Evolutionary conservation across 2,888 invertebrate species (phyloP).

Genomic region (Leptopterna dolabrata): DNA sequence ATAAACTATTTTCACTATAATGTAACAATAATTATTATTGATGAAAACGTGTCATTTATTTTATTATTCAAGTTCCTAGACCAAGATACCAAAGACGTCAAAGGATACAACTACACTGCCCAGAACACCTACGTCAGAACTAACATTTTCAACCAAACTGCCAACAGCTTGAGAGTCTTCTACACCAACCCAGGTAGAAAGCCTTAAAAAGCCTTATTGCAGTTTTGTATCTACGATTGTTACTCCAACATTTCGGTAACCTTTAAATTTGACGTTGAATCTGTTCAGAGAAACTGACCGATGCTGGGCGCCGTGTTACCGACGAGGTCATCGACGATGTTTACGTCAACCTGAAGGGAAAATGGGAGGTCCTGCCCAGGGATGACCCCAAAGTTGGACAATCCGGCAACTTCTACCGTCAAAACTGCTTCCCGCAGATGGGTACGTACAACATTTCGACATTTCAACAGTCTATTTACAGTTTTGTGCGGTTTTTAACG

Average conservation of each 20-base stretch:
- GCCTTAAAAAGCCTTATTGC: no score
- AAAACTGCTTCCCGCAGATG: constrained; percentile 60
- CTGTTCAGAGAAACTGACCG: constrained; percentile 50
- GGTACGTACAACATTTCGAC: constrained; percentile 6
- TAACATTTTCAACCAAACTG: constrained; percentile 45
- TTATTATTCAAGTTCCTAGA: constrained; percentile 13
- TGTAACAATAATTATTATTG: no score
- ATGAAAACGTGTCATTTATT: no score
- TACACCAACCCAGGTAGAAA: constrained; percentile 55
- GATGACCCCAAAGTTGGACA: constrained; percentile 54
- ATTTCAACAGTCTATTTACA: not conserved
- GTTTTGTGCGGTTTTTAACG: no score
- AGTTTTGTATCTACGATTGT: no score
- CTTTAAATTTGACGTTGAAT: no score
- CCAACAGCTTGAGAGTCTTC: constrained; percentile 43
- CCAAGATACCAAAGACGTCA: constrained; percentile 40
- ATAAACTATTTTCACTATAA: no score
- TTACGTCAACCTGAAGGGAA: constrained; percentile 49
- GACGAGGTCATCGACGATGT: constrained; percentile 55
- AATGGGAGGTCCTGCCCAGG: constrained; percentile 37
- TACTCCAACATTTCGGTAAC: no score
- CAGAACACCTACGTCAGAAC: constrained; percentile 41
- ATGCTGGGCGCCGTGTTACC: constrained; percentile 34
- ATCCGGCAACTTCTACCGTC: constrained; percentile 52
- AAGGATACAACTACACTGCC: constrained; percentile 6